phyloP scores from a whole-genome alignment of 1,140 invertebrate species.

The Drosophila rufa region DNA sequence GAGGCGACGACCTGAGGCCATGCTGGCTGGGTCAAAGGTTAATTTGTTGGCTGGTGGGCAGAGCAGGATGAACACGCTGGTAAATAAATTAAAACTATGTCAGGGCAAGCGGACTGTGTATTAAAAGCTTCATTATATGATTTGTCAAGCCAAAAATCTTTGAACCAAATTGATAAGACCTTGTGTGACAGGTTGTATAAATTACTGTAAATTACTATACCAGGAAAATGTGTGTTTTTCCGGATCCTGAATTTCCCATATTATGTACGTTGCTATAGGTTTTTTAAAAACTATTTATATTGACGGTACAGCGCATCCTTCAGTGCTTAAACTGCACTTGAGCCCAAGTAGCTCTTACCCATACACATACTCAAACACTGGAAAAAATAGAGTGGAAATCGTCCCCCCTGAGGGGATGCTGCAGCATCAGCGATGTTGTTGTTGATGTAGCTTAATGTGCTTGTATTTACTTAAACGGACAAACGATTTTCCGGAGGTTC shows the following conservation, averaged over 20 bases:
- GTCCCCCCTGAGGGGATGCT: background rate
- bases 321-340: background rate
- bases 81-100: background rate
- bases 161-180: too few species aligned
- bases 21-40: slow-evolving; percentile 35
- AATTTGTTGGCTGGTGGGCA: slow-evolving; percentile 5
- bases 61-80: background rate
- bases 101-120: too few species aligned
- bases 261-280: background rate
- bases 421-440: background rate
- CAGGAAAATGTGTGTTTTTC: background rate
- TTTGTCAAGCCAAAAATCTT: too few species aligned
- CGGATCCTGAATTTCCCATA: too few species aligned
- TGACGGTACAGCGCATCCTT: background rate
- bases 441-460: slow-evolving; percentile 53
- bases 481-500: slow-evolving; percentile 43
- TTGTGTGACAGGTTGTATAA: too few species aligned
- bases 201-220: too few species aligned
- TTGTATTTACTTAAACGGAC: slow-evolving; percentile 61
- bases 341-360: slow-evolving; percentile 36
- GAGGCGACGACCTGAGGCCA: slow-evolving; percentile 20
- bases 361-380: slow-evolving; percentile 3
- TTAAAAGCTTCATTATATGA: too few species aligned
- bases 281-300: background rate
- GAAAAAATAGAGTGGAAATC: slow-evolving; percentile 1